Evolutionary conservation across 2,888 invertebrate species (phyloP).

Genomic region (Lymantria monacha): DNA sequence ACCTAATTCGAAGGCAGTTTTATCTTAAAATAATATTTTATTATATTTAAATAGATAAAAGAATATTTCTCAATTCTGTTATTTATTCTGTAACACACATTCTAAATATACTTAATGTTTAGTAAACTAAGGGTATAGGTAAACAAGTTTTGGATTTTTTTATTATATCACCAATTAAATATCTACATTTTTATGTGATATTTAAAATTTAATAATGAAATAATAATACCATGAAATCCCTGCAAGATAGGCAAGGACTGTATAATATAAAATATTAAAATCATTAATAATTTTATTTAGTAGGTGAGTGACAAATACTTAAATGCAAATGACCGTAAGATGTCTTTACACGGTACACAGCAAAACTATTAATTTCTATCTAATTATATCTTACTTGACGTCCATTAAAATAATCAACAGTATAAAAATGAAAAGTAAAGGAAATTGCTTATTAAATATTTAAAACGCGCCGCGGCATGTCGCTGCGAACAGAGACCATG

Average conservation of each 20-base stretch:
- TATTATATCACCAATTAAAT: no score
- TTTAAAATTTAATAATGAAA: no score
- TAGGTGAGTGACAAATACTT: slow-evolving; percentile 23
- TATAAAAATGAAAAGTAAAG: slow-evolving; percentile 65
- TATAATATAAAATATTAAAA: not conserved
- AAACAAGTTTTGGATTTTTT: no score
- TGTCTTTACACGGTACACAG: slow-evolving; percentile 35
- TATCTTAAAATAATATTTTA: no score
- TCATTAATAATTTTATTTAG: slow-evolving; percentile 17
- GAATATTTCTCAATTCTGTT: no score
- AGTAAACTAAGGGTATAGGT: no score
- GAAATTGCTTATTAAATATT: slow-evolving; percentile 80
- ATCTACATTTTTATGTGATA: no score
- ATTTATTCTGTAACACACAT: no score
- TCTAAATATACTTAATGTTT: no score
- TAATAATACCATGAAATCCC: not conserved
- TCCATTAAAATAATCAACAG: slow-evolving; percentile 60
- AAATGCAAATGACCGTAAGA: slow-evolving; percentile 40
- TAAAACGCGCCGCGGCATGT: slow-evolving; percentile 67
- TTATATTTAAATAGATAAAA: no score
- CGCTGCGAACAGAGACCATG: slow-evolving; percentile 72
- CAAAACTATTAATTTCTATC: slow-evolving; percentile 54
- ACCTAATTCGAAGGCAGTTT: no score
- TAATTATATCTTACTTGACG: slow-evolving; percentile 61
- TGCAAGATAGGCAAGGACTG: not conserved